Base-by-base conservation (phyloP, 1,140 invertebrate species). In the Micrasema minimum region DNA sequence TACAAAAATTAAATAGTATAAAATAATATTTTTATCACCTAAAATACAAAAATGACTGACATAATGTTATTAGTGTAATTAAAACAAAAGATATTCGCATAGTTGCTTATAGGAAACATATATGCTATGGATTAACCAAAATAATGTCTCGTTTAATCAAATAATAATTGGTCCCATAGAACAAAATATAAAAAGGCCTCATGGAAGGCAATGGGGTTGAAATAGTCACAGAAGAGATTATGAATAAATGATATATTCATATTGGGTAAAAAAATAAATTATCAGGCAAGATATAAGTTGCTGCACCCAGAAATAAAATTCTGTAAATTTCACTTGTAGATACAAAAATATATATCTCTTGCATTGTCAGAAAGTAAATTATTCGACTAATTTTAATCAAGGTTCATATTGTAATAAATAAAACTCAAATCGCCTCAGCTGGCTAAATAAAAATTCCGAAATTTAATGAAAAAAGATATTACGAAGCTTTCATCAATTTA, bases 1-100 rank as follows among this genome's bases (percentile, higher is more conserved):
- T 68, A 74, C 55, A 74, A 71, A 71, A 71, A 51, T 72, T 71
- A 75, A 72, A 75, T 75, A 75, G 50, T 66, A 62, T 71, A 74
- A 69, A 71, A 74, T 74, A 74, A 62, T 66, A 71, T 74, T 68
- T 71, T 74, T 74, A 74, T 67, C n/a, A 70, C 66, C 73, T 75
- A 71, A 61, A 71, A 75, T 68, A 71, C 71, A 69, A 75, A 74
- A 74, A 69, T 75, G 73, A 75, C 73, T 75, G 43, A 69, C 62
- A 55, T 31, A 71, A n/a, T 45, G 20, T 59, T 66, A 66, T 55
- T 46, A 46, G 38, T 59, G 14, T 35, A 23, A n/a, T 14, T 31
- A 18, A n/a, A 38, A 26, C 38, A 69, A 55, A 23, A n/a, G 26
- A 38, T 53, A 31, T 69, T 59, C 66, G 37, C 41, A 48, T 46